Base-by-base conservation (phyloP, 2,797 vertebrate species). In the Danio kyathit region DNA sequence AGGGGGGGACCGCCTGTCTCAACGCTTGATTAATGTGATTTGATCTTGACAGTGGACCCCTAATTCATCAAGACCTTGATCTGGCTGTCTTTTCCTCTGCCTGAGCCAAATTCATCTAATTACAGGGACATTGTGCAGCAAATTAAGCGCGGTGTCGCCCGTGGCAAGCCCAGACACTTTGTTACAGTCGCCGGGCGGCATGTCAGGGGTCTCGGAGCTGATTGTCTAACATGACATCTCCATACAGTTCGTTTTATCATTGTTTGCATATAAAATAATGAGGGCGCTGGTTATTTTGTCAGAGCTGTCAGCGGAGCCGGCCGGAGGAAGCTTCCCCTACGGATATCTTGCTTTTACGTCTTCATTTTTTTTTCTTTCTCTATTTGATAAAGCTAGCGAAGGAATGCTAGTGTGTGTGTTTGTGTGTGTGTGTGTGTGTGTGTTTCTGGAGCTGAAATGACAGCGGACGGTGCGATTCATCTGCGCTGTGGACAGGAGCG, bases 11-110 rank as follows among this genome's bases (percentile, higher is more conserved):
- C 90, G 65, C 65, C 89, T 87, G 90, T 95, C 92, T 60, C 63
- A 83, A 88, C 88, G 85, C 92, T 93, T 96, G 95, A 96, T 96
- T 96, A 95, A 95, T 96, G 94, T 95, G 93, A 95, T 94, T 76
- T 7, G 93, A 95, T 93, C 92, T 92, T 94, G 93, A 94, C 90
- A 94, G 92, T 93, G 92, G 88, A 90, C 90, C 93, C 93, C 93
- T 91, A 92, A 94, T 96, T 95, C 94, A 96, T 97, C 96, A 96
- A 90, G 92, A 90, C 93, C 90, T 65, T 93, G 93, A 94, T 94
- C 92, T 91, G 84, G 92, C 93, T 94, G 92, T 94, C 94, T 92
- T 89, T 93, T 89, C 85, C 89, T 90, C 91, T 90, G 90, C 93
- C 0, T 40, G 87, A 84, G 92, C 95, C 95, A 95, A 93, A 95